Percentiles rank a stretch among this genome's conserved stretches.
phyloP scores from a whole-genome alignment of 1,140 invertebrate genomes.

The Phthorimaea operculella region DNA sequence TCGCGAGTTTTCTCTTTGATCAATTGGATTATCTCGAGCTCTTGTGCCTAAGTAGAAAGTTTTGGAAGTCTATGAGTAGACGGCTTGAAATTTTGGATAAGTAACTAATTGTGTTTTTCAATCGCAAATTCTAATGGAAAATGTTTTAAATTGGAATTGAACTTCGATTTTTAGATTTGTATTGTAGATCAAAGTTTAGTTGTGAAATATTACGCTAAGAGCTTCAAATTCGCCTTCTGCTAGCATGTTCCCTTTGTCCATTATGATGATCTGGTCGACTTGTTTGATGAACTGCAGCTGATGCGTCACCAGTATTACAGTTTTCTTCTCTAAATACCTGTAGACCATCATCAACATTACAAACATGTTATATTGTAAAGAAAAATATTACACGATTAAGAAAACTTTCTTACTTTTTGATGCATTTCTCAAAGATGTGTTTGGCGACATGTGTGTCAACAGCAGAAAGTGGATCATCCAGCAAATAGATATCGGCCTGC shows the following conservation, averaged over 20 bases:
- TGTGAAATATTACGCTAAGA: constrained; percentile 32
- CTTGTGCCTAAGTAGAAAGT: constrained; percentile 27
- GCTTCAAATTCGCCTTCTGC: constrained; percentile 46
- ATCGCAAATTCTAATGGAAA: neutral
- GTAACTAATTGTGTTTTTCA: no score
- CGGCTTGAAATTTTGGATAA: no score
- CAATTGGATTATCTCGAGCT: constrained; percentile 44
- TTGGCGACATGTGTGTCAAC: constrained; percentile 84
- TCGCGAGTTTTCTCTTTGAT: constrained; percentile 47
- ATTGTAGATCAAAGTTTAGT: no score
- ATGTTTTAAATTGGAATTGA: neutral
- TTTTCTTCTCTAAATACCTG: constrained; percentile 76
- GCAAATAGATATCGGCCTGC: constrained; percentile 79
- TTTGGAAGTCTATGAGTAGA: no score
- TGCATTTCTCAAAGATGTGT: constrained; percentile 80
- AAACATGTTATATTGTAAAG: no score
- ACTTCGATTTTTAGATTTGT: no score
- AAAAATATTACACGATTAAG: no score
- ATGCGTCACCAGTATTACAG: constrained; percentile 84
- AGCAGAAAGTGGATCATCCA: constrained; percentile 85
- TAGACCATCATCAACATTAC: no score
- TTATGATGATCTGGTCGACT: constrained; percentile 78
- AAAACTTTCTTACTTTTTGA: constrained; percentile 54
- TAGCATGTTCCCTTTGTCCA: constrained; percentile 70
- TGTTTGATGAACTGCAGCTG: constrained; percentile 83